These are phyloP conservation scores for Peucedramus taeniatus DNA, from an alignment of 2,113 vertebrate genomes.

Conservation along the genomic window DNA sequence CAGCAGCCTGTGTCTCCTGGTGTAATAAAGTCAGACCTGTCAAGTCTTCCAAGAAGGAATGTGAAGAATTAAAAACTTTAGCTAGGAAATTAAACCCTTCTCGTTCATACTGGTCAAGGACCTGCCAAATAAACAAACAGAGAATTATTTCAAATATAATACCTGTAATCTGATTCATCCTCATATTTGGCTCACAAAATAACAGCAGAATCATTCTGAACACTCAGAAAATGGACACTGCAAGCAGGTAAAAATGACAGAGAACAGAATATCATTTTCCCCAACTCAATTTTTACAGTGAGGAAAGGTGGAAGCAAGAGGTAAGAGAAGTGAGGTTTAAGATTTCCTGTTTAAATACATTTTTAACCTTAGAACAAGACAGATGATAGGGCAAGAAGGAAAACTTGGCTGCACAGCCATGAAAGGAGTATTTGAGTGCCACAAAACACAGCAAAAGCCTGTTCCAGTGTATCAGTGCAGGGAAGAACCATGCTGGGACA, in stretches of 20 bases:
- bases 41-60: conserved; percentile 97
- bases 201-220: neutral
- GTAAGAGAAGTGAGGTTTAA: neutral
- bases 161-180: neutral
- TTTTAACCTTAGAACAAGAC: neutral
- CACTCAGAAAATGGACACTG: neutral
- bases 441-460: neutral
- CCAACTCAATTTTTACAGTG: neutral
- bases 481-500: neutral
- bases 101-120: conserved; percentile 89
- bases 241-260: neutral
- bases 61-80: conserved; percentile 97
- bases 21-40: conserved; percentile 94
- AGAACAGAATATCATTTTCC: neutral
- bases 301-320: neutral
- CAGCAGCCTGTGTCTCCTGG: conserved; percentile 96
- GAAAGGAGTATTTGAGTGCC: neutral
- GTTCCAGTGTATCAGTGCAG: neutral
- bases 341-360: neutral
- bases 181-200: neutral
- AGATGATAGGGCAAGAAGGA: neutral
- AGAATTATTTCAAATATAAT: neutral
- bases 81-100: conserved; percentile 92
- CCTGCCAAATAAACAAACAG: conserved; percentile 73
- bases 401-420: neutral